Evolutionary conservation across 2,888 invertebrate genomes (phyloP), one percentile per base, ranked within the genome.

Genomic region (Petrolisthes cinctipes): DNA sequence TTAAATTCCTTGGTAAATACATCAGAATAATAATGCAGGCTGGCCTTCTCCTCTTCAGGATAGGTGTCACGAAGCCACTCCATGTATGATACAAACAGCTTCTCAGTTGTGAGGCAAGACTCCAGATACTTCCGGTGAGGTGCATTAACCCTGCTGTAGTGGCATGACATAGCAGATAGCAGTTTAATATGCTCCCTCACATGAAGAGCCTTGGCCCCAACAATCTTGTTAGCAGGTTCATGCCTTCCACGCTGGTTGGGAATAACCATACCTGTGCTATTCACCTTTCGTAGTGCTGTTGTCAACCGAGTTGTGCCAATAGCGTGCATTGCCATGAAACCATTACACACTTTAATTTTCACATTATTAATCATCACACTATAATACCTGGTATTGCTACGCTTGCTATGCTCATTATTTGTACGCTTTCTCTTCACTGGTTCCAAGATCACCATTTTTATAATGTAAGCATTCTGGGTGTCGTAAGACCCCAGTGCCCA

Each of bases 361-460:
- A 53, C 17, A 53, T 78, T 76, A 51, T 86, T 86, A n/a, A 73
- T 17, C 61, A 56, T 51, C 14, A 83, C 83, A 78, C 7, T 9
- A 51, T 78, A 86, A 61, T 37, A 23, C 4, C 11, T 51, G n/a
- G 51, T 86, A 54, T 20, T 76, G 53, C 23, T 76, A 3, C 78
- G 51, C 11, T 57, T 78, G 68, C 86, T 83, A 6, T 56, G 54
- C 53, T 57, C 86, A 51, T 75, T 83, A 61, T 82, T 83, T 57
- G 83, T 86, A 17, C 83, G 61, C 76, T 86, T 86, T 9, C 82
- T n/a, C 51, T 86, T 86, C 17, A 86, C 56, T n/a, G 86, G 86
- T 2, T n/a, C 17, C 14, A n/a, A 37, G 83, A 7, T 61, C 73
- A 86, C 76, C 75, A 75, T 71, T 14, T 82, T 82, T 37, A 82